A percentile compares a stretch with the other conserved stretches of the same genome.
Evolutionary conservation across 2,113 vertebrate genomes (phyloP).

Genomic region (Thryonomys swinderianus): DNA sequence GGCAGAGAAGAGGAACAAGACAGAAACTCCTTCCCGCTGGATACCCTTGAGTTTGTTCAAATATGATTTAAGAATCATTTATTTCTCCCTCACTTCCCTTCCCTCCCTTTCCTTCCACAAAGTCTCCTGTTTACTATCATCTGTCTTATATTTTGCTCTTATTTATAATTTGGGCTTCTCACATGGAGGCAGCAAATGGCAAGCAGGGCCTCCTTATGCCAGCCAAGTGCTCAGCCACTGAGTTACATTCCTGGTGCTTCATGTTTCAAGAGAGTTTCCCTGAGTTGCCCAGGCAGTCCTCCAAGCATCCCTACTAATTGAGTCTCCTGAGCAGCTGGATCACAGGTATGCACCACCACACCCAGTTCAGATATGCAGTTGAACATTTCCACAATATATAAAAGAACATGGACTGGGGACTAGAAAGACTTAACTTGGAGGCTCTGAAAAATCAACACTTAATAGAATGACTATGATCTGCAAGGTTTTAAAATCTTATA

Average conservation of each 20-base stretch:
- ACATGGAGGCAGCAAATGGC: neutral
- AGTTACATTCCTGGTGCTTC: neutral
- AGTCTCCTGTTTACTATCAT: neutral
- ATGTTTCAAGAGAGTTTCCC: neutral
- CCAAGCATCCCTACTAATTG: neutral
- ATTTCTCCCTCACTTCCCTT: neutral
- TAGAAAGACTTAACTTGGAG: neutral
- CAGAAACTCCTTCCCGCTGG: neutral
- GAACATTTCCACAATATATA: neutral
- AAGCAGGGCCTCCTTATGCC: neutral
- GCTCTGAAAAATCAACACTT: neutral
- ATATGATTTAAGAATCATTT: neutral
- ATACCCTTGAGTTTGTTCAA: neutral
- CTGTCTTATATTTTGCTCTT: neutral
- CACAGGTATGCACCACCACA: neutral
- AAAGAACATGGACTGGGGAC: neutral
- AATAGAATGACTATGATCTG: neutral
- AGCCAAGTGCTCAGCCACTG: neutral
- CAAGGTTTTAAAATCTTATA: neutral
- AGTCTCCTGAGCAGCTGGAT: neutral
- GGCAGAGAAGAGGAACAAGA: neutral
- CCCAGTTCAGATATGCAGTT: neutral
- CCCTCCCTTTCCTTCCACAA: neutral
- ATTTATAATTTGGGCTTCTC: neutral
- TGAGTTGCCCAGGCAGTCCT: neutral